Evolutionary conservation across 1,140 invertebrate genomes (phyloP).

Genomic region (Drosophila serrata): DNA sequence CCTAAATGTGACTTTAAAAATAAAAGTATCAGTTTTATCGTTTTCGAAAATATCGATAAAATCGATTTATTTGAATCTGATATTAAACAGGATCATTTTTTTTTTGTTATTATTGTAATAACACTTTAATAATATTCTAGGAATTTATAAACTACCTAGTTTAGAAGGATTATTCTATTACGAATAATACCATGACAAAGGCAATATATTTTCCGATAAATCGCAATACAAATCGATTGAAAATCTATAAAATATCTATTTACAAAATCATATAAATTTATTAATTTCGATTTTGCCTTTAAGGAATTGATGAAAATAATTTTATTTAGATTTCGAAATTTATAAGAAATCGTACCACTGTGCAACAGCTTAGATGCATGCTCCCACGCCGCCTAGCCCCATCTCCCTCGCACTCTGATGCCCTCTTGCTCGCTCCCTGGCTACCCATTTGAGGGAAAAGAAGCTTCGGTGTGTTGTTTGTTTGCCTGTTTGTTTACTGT

Average conservation of each 20-base stretch:
- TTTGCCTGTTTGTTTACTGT: conserved; percentile 44
- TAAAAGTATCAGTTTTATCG: background rate
- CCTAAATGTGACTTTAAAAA: no score
- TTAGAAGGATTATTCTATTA: background rate
- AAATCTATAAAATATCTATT: background rate
- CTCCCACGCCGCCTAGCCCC: conserved; percentile 12
- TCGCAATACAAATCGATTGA: background rate
- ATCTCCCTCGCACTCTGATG: background rate
- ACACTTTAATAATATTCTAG: background rate
- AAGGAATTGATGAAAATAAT: background rate
- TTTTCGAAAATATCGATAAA: background rate
- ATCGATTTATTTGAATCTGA: background rate
- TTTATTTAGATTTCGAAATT: background rate
- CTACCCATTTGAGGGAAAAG: conserved; percentile 12
- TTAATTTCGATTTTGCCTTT: background rate
- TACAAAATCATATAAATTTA: background rate
- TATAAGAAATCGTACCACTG: background rate
- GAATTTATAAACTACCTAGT: background rate
- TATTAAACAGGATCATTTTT: background rate
- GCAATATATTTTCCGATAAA: background rate
- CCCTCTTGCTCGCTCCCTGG: conserved; percentile 5
- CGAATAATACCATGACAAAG: background rate
- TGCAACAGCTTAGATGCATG: conserved; percentile 45
- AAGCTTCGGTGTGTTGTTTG: conserved; percentile 39
- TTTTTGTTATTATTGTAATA: background rate